Conservation (phyloP, 2,113 vertebrate species). For the Ursus arctos region DNA sequence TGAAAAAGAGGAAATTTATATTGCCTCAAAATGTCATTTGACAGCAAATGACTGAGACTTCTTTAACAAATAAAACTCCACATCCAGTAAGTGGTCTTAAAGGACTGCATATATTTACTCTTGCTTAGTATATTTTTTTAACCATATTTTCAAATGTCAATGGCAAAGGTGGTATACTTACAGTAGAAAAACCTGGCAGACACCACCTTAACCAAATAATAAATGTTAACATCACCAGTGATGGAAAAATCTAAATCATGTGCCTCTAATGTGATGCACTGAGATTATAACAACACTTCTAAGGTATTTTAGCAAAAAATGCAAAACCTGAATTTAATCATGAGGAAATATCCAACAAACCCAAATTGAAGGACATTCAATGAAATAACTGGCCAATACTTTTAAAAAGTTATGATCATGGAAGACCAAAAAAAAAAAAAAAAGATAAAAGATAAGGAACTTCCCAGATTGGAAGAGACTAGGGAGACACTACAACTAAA, state of each 20-base stretch:
- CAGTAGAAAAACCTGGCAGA: neutral
- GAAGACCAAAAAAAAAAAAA: neutral
- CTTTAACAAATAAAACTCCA: constrained; percentile 46
- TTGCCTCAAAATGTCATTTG: constrained; percentile 23
- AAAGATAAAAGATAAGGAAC: neutral
- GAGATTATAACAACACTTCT: neutral
- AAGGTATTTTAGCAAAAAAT: neutral
- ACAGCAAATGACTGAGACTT: neutral
- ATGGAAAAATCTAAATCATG: neutral
- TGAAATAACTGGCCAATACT: constrained; percentile 22
- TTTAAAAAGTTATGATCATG: neutral
- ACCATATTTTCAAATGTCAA: constrained; percentile 35
- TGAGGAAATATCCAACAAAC: constrained; percentile 39
- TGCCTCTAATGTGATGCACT: neutral
- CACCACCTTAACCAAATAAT: neutral
- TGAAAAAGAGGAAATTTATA: neutral
- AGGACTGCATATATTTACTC: neutral
- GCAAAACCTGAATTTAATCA: neutral
- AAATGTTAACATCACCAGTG: neutral
- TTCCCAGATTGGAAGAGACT: neutral
- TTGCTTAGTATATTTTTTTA: neutral
- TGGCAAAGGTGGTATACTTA: constrained; percentile 3
- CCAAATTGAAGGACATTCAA: constrained; percentile 4
- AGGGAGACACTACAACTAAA: neutral
- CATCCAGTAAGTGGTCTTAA: neutral